Percentiles rank a stretch among this genome's conserved stretches.
phyloP scores from a whole-genome alignment of 1,140 invertebrate genomes.

The Neodiprion lecontei region DNA sequence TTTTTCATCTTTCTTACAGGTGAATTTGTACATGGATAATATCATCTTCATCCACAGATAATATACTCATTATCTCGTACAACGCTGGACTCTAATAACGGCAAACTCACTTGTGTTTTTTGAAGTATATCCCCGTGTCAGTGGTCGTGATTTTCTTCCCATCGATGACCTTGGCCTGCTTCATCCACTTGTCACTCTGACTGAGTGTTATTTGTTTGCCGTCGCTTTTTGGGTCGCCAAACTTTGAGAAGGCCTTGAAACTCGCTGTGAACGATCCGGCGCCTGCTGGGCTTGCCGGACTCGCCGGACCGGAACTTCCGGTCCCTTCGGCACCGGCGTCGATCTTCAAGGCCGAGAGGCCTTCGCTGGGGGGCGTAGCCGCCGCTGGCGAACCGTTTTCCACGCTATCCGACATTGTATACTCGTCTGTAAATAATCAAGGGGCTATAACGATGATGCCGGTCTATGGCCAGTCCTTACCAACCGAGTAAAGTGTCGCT shows the following conservation, averaged over 20 bases:
- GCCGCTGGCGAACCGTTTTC: background rate
- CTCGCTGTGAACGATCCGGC: slow-evolving; percentile 41
- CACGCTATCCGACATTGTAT: background rate
- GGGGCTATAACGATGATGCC: no score
- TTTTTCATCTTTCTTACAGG: no score
- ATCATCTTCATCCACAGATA: no score
- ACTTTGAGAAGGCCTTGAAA: slow-evolving; percentile 81
- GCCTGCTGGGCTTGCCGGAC: background rate
- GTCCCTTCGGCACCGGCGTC: slow-evolving; percentile 32
- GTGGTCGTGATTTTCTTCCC: slow-evolving; percentile 88
- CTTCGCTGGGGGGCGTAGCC: background rate
- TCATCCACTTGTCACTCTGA: slow-evolving; percentile 95
- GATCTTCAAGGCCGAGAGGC: slow-evolving; percentile 40
- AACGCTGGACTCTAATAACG: no score
- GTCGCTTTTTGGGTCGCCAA: slow-evolving; percentile 86
- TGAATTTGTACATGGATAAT: no score
- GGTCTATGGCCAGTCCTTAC: no score
- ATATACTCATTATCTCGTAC: no score
- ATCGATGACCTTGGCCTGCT: slow-evolving; percentile 92
- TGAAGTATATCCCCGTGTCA: slow-evolving; percentile 88
- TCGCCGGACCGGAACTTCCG: background rate
- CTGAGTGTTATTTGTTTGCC: slow-evolving; percentile 86
- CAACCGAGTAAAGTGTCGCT: no score
- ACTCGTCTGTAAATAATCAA: background rate
- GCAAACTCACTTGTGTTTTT: slow-evolving; percentile 78